Percentiles rank a stretch among this genome's conserved stretches.
phyloP scores from a whole-genome alignment of 2,797 vertebrate genomes.

The Malurus splendens region DNA sequence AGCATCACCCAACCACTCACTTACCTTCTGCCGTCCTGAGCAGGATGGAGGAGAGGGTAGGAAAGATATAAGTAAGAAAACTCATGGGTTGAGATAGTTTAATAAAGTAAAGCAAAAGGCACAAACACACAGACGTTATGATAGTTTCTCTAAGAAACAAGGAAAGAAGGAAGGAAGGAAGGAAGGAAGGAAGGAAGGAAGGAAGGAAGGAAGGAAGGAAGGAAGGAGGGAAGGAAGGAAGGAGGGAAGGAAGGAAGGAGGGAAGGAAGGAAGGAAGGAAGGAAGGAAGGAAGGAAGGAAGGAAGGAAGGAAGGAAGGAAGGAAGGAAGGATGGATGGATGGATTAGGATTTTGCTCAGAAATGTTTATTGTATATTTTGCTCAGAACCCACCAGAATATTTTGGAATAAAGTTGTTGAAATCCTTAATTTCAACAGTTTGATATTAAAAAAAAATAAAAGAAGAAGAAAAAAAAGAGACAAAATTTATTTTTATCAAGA shows the following conservation, averaged over 20 bases:
- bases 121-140: not conserved
- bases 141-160: not conserved
- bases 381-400: not conserved
- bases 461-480: fast-evolving
- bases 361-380: not conserved
- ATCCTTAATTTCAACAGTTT: not conserved
- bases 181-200: too few relatives aligned
- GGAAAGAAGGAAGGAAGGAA: not conserved
- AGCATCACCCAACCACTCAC: fast-evolving
- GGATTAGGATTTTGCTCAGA: not conserved
- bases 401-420: not conserved
- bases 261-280: not conserved
- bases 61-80: not conserved
- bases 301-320: not conserved
- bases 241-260: fast-evolving
- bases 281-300: not conserved
- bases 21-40: not conserved
- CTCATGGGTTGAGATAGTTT: not conserved
- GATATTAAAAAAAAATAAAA: not conserved
- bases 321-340: not conserved
- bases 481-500: not conserved
- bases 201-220: not conserved
- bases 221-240: not conserved
- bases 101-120: not conserved
- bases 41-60: not conserved